phyloP scores from a whole-genome alignment of 1,140 invertebrate species.

The Lethrus apterus region DNA sequence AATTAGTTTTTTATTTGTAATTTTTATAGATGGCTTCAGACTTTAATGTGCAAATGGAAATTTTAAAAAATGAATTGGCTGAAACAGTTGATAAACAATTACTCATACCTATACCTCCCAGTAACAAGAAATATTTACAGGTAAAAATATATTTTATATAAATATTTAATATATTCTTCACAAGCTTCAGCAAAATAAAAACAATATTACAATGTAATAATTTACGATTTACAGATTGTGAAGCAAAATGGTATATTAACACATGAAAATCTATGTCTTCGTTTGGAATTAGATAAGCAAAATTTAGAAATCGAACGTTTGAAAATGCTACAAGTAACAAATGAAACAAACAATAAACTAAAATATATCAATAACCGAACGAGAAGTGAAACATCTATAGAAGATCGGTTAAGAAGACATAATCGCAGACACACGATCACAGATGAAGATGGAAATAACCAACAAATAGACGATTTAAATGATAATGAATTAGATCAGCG shows the following conservation, averaged over 20 bases:
- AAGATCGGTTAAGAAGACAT: slow-evolving; percentile 3
- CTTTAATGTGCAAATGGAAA: slow-evolving; percentile 29
- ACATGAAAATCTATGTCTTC: slow-evolving; percentile 37
- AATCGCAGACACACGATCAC: not conserved
- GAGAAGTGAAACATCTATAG: not conserved
- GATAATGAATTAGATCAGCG: not conserved
- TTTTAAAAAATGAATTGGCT: slow-evolving; percentile 25
- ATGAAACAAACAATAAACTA: slow-evolving; percentile 29
- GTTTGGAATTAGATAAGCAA: slow-evolving; percentile 34
- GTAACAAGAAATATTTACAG: slow-evolving; percentile 39
- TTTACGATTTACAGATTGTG: slow-evolving; percentile 29
- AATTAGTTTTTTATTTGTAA: slow-evolving; percentile 6
- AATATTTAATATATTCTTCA: not conserved
- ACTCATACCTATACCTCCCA: slow-evolving; percentile 29
- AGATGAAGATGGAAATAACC: not conserved
- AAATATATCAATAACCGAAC: slow-evolving; percentile 27
- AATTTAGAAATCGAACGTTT: slow-evolving; percentile 26
- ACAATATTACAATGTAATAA: not conserved
- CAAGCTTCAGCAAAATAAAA: not conserved
- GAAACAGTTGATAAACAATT: slow-evolving; percentile 31
- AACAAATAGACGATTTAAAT: no score
- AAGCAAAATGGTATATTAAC: slow-evolving; percentile 34
- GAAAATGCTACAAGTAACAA: slow-evolving; percentile 21
- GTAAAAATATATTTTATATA: slow-evolving; percentile 21
- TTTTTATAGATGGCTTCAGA: slow-evolving; percentile 27